Evolutionary conservation across 2,888 invertebrate species (phyloP), one percentile per base, ranked within the genome.

Genomic region (Lochmaea capreae): DNA sequence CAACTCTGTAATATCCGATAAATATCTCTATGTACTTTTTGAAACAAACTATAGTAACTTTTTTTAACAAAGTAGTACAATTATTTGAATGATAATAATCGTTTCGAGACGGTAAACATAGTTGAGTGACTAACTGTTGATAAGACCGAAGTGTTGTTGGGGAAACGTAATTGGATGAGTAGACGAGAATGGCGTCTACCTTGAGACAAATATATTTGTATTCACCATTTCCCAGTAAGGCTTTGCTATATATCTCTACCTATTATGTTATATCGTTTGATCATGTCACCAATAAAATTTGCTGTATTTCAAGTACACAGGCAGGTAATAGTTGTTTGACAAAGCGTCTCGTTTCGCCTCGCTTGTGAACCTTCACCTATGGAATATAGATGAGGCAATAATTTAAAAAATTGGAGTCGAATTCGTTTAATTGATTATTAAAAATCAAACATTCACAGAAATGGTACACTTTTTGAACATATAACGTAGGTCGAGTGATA

Each of bases 161-260:
- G 72, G 63, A 42, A 68, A 72, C 62, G 67, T 75, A 75, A 72
- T 75, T 72, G 72, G 75, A 63, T 65, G 72, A 62, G 66, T 69
- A 69, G 57, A 68, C 58, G 72, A 75, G 75, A 72, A 75, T 65
- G 61, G 72, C 70, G 59, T 70, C 57, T 69, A 72, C 72, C 75
- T 75, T 67, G 75, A 75, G 75, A 75, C 70, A 75, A 75, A 75
- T 72, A 66, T 72, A 70, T 75, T 75, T 72, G 75, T 68, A 72
- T 75, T 72, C 42, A 58, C 67, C 69, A 72, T 67, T 72, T 63
- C 67, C 66, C 70, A 70, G 54, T 43, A 52, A 63, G 62, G 39
- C 70, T 63, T 70, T 63, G 66, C 70, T 72, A 63, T 72, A 63
- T 67, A 72, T 69, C 52, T 67, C 49, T 57, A 72, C 43, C 63